These are phyloP conservation scores for Diorhabda sublineata DNA, from an alignment of 1,140 invertebrate genomes.

Conservation along the genomic window DNA sequence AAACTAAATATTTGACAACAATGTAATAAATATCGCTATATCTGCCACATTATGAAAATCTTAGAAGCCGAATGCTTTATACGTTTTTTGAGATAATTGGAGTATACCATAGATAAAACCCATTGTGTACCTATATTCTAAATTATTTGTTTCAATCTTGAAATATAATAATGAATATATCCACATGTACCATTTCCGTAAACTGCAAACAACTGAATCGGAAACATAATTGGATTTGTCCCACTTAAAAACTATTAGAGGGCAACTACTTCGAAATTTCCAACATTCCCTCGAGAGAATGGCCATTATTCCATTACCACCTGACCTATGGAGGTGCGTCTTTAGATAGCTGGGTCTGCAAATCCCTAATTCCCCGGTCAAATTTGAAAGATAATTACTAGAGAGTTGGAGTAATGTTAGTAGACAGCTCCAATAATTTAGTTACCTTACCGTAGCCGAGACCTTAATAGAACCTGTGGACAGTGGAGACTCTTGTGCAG, in stretches of 20 bases:
- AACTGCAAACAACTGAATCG: too few relatives aligned
- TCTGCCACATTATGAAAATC: too few relatives aligned
- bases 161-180: too few relatives aligned
- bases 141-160: too few relatives aligned
- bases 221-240: too few relatives aligned
- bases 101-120: too few relatives aligned
- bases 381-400: conserved; percentile 49
- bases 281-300: neutral
- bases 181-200: too few relatives aligned
- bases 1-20: too few relatives aligned
- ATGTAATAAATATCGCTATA: too few relatives aligned
- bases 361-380: conserved; percentile 45
- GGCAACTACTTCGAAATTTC: conserved; percentile 11
- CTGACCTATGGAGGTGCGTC: conserved; percentile 26
- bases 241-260: conserved; percentile 6
- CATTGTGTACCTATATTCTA: too few relatives aligned
- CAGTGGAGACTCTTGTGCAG: conserved; percentile 10
- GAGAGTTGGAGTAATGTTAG: conserved; percentile 35
- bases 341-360: conserved; percentile 29
- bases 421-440: conserved; percentile 40
- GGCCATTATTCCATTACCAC: conserved; percentile 20
- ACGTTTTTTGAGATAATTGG: too few relatives aligned
- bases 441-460: conserved; percentile 34
- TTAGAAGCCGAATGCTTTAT: too few relatives aligned
- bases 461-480: conserved; percentile 29